Conservation (phyloP, 2,888 invertebrate species). For the Eupithecia pulchellata region DNA sequence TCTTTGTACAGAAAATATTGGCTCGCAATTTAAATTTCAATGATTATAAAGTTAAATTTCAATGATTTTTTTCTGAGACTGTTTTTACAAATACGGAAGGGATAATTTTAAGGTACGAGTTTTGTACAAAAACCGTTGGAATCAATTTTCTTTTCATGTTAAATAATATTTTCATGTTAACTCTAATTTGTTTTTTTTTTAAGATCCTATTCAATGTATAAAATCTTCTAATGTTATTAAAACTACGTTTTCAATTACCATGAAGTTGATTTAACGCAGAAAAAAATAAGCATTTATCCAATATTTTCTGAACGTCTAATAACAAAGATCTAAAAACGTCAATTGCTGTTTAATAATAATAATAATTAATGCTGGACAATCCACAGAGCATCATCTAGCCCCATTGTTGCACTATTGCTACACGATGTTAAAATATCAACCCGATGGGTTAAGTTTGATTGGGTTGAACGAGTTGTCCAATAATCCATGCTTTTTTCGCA, state of each 20-base stretch:
- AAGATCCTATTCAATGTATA: not conserved
- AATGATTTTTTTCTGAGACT: too few species aligned
- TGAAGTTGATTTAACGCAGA: not conserved
- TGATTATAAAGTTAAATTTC: not conserved
- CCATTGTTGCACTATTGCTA: not conserved
- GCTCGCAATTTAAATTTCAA: not conserved
- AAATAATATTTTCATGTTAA: too few species aligned
- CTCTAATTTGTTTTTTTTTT: not conserved
- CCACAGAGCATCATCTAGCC: too few species aligned
- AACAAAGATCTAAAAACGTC: conserved; percentile 20
- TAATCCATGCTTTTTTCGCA: not conserved
- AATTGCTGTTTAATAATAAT: not conserved
- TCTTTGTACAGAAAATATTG: conserved; percentile 48
- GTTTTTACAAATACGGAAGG: not conserved
- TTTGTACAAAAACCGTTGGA: not conserved
- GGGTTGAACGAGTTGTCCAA: not conserved
- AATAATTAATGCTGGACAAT: too few species aligned
- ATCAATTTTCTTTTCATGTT: not conserved
- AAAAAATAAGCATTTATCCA: not conserved
- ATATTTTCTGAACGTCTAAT: conserved; percentile 29
- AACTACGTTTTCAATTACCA: not conserved
- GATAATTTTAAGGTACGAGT: not conserved
- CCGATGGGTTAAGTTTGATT: not conserved
- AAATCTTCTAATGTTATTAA: not conserved
- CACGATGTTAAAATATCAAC: not conserved